phyloP scores from a whole-genome alignment of 2,113 vertebrate species.

The Balaeniceps rex region DNA sequence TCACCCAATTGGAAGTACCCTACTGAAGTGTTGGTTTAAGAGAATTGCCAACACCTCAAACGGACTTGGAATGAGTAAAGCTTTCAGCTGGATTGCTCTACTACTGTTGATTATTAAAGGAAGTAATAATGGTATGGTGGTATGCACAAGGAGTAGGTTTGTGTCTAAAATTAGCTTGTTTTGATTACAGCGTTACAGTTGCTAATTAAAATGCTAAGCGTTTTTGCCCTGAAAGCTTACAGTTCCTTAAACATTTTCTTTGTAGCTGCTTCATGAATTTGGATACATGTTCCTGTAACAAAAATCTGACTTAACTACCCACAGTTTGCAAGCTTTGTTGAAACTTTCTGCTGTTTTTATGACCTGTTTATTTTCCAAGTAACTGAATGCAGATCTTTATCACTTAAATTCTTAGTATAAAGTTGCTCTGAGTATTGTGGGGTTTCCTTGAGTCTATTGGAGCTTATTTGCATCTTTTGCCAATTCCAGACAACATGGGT shows the following conservation, averaged over 20 bases:
- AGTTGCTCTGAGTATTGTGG: not conserved
- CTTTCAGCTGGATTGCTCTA: not conserved
- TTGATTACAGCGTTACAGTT: not conserved
- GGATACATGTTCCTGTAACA: not conserved
- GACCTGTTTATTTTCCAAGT: not conserved
- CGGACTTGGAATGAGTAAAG: not conserved
- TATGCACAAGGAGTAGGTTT: not conserved
- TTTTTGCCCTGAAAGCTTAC: not conserved
- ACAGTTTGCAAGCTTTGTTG: not conserved
- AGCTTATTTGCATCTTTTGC: not conserved
- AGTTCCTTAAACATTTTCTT: not conserved
- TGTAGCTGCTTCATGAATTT: not conserved
- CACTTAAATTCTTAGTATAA: not conserved
- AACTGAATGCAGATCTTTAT: not conserved
- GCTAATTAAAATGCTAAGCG: not conserved
- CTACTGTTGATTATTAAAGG: not conserved
- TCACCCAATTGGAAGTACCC: not conserved
- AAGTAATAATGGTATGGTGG: not conserved
- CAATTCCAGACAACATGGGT: not conserved
- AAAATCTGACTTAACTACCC: not conserved
- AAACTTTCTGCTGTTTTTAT: not conserved
- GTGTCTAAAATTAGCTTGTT: not conserved
- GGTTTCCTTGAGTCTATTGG: not conserved
- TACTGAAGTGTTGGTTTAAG: not conserved
- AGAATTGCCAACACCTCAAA: not conserved